A percentile compares a stretch with the other conserved stretches of the same genome.
Evolutionary conservation across 2,113 vertebrate genomes (phyloP).

Genomic region (Struthidea cinerea): DNA sequence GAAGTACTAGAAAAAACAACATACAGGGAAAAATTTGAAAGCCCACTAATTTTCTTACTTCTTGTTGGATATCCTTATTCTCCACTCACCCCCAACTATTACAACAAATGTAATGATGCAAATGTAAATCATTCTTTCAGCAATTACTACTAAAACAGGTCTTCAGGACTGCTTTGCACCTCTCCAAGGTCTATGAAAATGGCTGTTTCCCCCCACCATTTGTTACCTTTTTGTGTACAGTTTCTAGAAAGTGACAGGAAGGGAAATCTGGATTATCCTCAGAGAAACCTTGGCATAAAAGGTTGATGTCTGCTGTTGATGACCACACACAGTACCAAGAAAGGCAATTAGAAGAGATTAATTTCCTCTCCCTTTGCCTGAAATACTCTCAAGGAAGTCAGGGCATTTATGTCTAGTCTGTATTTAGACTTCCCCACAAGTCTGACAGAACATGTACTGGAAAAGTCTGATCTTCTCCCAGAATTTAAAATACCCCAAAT

Average conservation of each 20-base stretch:
- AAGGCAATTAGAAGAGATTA: background rate
- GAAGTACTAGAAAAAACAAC: background rate
- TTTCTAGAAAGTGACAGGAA: background rate
- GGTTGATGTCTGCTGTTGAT: background rate
- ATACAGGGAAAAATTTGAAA: background rate
- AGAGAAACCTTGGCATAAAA: background rate
- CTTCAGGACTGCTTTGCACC: background rate
- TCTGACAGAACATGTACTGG: background rate
- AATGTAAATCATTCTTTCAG: background rate
- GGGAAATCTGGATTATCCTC: background rate
- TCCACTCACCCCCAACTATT: background rate
- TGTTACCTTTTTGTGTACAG: background rate
- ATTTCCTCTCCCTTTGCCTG: background rate
- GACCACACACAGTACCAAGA: background rate
- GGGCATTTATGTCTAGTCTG: background rate
- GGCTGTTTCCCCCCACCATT: background rate
- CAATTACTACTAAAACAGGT: background rate
- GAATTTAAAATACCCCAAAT: background rate
- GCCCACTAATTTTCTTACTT: background rate
- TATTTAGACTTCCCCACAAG: background rate
- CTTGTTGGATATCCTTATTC: background rate
- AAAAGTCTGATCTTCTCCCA: background rate
- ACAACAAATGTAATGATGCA: background rate
- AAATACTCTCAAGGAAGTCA: background rate
- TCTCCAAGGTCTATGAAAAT: background rate